Evolutionary conservation across 2,797 vertebrate species (phyloP).

Genomic region (Notoglanidium macrostoma): DNA sequence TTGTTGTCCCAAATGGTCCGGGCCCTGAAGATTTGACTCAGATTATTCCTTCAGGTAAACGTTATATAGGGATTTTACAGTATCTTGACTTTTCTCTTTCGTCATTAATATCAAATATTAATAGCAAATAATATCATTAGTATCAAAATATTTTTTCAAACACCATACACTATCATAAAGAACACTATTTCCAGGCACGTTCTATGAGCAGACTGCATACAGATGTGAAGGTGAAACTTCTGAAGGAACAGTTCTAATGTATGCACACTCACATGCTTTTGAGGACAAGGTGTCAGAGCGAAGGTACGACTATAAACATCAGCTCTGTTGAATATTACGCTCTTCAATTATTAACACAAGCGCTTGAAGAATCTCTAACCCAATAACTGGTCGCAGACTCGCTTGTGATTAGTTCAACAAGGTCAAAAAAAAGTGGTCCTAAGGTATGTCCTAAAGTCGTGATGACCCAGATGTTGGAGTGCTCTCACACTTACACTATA

Average conservation of each 20-base stretch:
- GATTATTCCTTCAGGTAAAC: background rate
- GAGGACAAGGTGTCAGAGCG: conserved; percentile 36
- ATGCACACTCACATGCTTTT: conserved; percentile 55
- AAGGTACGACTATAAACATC: conserved; percentile 46
- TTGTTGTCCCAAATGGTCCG: conserved; percentile 25
- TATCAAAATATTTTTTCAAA: background rate
- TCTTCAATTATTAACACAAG: conserved; percentile 53
- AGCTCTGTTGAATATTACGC: conserved; percentile 47
- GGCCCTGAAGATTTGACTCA: conserved; percentile 15
- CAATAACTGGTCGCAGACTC: conserved; percentile 24
- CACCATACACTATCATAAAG: background rate
- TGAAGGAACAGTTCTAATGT: conserved; percentile 50
- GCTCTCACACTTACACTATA: background rate
- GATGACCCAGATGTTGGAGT: background rate
- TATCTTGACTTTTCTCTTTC: background rate
- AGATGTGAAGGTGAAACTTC: conserved; percentile 35
- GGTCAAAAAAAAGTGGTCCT: conserved; percentile 21
- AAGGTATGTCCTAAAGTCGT: background rate
- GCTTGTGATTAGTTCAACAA: conserved; percentile 22
- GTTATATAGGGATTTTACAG: conserved; percentile 8
- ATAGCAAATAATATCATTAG: background rate
- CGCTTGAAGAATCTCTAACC: conserved; percentile 28
- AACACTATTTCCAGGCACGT: conserved; percentile 34
- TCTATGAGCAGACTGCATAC: conserved; percentile 9
- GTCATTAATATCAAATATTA: background rate